Percentiles rank a stretch among this genome's conserved stretches.
Conservation (phyloP, 1,140 invertebrate species). For the Zaprionus taronus region DNA sequence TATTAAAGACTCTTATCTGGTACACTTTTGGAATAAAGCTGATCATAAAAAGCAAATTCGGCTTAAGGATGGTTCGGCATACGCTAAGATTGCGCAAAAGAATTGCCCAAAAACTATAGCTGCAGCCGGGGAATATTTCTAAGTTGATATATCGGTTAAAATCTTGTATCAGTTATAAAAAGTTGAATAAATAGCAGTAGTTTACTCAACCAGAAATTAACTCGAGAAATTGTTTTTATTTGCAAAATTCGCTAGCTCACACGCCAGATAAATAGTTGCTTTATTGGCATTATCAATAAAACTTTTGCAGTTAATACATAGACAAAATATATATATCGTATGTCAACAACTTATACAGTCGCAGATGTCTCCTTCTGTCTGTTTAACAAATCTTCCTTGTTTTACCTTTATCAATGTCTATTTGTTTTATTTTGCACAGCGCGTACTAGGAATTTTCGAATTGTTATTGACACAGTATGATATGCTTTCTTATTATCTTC, state of each 20-base stretch:
- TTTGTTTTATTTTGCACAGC: not conserved
- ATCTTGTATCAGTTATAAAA: not conserved
- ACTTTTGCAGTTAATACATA: too few relatives aligned
- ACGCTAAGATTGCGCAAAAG: not conserved
- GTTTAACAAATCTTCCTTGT: too few relatives aligned
- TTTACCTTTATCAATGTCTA: too few relatives aligned
- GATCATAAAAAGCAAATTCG: not conserved
- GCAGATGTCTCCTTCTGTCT: too few relatives aligned
- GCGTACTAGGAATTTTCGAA: not conserved
- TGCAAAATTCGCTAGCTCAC: too few relatives aligned
- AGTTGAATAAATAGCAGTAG: too few relatives aligned
- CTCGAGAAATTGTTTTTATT: too few relatives aligned
- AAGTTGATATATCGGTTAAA: not conserved
- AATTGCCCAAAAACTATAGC: not conserved
- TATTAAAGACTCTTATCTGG: conserved; percentile 3
- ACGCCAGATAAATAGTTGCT: too few relatives aligned
- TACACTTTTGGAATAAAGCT: conserved; percentile 4
- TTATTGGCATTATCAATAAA: too few relatives aligned
- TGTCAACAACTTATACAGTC: too few relatives aligned
- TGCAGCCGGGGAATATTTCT: conserved; percentile 1
- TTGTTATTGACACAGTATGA: conserved; percentile 3
- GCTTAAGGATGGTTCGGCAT: not conserved
- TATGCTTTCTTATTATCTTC: too few relatives aligned
- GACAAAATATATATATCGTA: too few relatives aligned
- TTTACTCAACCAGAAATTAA: not conserved